These are phyloP conservation scores for Parauchenoglanis ngamensis DNA, from an alignment of 2,797 vertebrate species.

Conservation along the genomic window DNA sequence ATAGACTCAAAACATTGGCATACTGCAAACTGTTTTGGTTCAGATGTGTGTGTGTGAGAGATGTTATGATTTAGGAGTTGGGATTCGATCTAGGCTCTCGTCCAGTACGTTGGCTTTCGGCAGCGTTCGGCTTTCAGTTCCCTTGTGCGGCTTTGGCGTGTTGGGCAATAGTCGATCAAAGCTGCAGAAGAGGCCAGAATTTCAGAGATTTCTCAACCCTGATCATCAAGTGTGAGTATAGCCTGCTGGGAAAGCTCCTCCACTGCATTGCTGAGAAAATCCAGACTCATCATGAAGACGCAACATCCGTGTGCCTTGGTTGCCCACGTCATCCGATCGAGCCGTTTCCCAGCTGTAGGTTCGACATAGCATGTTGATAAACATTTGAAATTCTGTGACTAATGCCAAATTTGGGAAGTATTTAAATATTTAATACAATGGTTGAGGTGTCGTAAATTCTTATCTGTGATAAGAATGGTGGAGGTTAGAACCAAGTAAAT, in stretches of 20 bases:
- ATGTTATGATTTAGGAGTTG: conserved; percentile 26
- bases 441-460: not conserved
- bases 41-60: not conserved
- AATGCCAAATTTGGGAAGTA: not conserved
- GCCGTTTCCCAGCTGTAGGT: not conserved
- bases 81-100: not conserved
- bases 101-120: not conserved
- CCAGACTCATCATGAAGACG: conserved; percentile 15
- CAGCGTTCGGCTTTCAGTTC: conserved; percentile 51
- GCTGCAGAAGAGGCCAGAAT: conserved; percentile 30
- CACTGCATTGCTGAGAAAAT: conserved; percentile 39
- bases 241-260: conserved; percentile 23
- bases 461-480: not conserved
- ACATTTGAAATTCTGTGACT: conserved; percentile 11
- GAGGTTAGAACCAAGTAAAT: not conserved
- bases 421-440: not conserved
- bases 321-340: not conserved
- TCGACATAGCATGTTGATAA: conserved; percentile 8
- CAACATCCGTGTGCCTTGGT: conserved; percentile 19
- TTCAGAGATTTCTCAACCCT: conserved; percentile 55
- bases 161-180: conserved; percentile 51
- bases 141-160: conserved; percentile 13
- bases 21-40: not conserved
- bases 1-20: not conserved
- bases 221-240: conserved; percentile 33